Base-by-base conservation (phyloP, 2,797 vertebrate genomes). In the Selene dorsalis region DNA sequence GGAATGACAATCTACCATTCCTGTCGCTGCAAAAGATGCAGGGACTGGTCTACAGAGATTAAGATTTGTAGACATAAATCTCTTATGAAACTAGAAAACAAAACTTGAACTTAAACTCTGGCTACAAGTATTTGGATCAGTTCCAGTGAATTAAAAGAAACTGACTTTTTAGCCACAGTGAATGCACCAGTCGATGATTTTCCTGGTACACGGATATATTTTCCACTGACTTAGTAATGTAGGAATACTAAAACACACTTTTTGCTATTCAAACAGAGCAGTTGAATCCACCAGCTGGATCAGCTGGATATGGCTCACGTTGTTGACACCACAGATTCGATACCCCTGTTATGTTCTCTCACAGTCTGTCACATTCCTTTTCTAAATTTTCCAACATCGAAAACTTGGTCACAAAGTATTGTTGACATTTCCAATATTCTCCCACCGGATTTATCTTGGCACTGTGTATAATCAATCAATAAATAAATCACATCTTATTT, bases 251-350 rank as follows among this genome's bases (percentile, higher is more conserved):
- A 70, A 77, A 50, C 28, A 4, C 17, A 26, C 18, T 2, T 5
- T 63, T 35, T 50, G 4, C 47, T 59, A 39, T 55, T 62, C 24
- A 64, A 39, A 81, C 26, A 22, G 22, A 43, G 18, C n/a, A 35
- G 28, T 52, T 38, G 35, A 6, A 39, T 14, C 17, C 22, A 18
- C 13, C 11, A 22, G 47, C 6, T 57, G 13, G 14, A 66, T 13
- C 13, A 20, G 38, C 32, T 24, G 9, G 11, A 55, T 20, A 52
- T 39, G 12, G 1, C 0, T 30, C 69, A 17, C 75, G 26, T 76
- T 61, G 57, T 63, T 38, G 41, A 43, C 9, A 12, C 32, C 13
- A 55, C 41, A 63, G 30, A 79, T 63, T 28, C 48, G 26, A 77
- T 18, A 18, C 2, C 53, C 13, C 13, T 24, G 8, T 52, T 10